Evolutionary conservation across 2,113 vertebrate genomes (phyloP).

Genomic region (Ochotona curzoniae): DNA sequence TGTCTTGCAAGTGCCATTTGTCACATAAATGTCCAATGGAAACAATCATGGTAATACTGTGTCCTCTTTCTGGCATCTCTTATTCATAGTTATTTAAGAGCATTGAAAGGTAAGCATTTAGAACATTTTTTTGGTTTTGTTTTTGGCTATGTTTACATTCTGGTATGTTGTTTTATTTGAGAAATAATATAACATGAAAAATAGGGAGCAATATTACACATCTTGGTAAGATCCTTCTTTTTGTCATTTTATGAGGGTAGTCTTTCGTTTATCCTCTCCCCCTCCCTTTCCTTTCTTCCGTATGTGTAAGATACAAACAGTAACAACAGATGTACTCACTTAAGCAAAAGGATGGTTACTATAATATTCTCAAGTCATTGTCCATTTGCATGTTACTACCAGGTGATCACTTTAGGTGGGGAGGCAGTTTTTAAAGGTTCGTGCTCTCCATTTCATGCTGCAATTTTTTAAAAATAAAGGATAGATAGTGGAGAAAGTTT

Average conservation of each 20-base stretch:
- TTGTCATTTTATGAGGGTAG: background rate
- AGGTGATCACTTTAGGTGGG: constrained; percentile 38
- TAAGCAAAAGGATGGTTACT: background rate
- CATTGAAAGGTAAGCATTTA: background rate
- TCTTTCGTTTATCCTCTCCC: background rate
- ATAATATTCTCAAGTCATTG: constrained; percentile 19
- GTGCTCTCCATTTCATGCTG: constrained; percentile 39
- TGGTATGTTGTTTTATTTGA: background rate
- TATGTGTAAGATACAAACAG: background rate
- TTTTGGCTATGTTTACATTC: constrained; percentile 29
- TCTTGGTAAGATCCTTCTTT: background rate
- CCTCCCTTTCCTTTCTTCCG: background rate
- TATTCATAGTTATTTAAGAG: background rate
- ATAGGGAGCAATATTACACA: background rate
- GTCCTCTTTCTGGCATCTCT: constrained; percentile 1
- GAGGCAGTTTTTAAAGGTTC: constrained; percentile 53
- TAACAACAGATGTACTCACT: background rate
- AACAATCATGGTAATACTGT: background rate
- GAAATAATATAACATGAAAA: constrained; percentile 33
- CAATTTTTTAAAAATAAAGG: constrained; percentile 62
- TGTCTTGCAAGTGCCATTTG: background rate
- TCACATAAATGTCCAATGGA: constrained; percentile 31
- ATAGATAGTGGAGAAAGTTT: constrained; percentile 61
- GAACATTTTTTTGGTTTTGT: constrained; percentile 32
- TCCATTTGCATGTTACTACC: constrained; percentile 41